Evolutionary conservation across 30 jellyfish, hydroid and myxozoan genomes (phyloP).

Genomic region (Aurelia coerulea): DNA sequence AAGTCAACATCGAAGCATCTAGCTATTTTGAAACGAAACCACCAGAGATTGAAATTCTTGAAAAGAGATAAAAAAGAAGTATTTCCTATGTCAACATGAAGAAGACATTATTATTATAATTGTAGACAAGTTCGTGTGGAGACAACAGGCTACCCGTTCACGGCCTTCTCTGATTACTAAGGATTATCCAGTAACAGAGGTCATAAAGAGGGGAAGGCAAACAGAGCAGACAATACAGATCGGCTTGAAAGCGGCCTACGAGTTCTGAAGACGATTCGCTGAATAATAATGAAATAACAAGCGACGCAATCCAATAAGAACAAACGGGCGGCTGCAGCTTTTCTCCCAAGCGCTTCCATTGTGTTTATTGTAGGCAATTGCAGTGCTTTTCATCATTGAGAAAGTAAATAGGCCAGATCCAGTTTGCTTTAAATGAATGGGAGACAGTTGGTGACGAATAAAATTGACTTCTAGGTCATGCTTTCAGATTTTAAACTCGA

Average conservation of each 20-base stretch:
- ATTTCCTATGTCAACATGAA: slow-evolving; percentile 38
- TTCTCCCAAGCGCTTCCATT: slow-evolving; percentile 44
- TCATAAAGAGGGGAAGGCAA: slow-evolving; percentile 17
- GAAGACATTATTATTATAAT: slow-evolving; percentile 30
- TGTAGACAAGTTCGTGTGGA: slow-evolving; percentile 45
- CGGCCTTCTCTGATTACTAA: slow-evolving; percentile 31
- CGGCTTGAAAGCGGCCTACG: slow-evolving; percentile 22
- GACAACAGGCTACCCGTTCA: slow-evolving; percentile 54
- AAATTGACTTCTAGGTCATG: slow-evolving; percentile 32
- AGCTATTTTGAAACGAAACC: too few relatives aligned
- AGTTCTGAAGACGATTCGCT: slow-evolving; percentile 18
- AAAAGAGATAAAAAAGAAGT: not conserved
- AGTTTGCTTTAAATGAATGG: slow-evolving; percentile 48
- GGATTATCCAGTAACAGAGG: slow-evolving; percentile 46
- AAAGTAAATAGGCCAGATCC: slow-evolving; percentile 51
- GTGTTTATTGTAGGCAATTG: slow-evolving; percentile 19
- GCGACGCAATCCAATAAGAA: slow-evolving; percentile 53
- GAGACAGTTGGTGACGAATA: slow-evolving; percentile 30
- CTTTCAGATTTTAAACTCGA: not conserved
- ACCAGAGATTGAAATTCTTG: too few relatives aligned
- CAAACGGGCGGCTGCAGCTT: slow-evolving; percentile 43
- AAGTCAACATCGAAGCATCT: too few relatives aligned
- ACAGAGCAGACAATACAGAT: slow-evolving; percentile 24
- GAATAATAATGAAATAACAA: slow-evolving; percentile 42
- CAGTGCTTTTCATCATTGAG: slow-evolving; percentile 19